Evolutionary conservation across 92 coral and sea anemone species (phyloP).

Genomic region (Bergia sp.): DNA sequence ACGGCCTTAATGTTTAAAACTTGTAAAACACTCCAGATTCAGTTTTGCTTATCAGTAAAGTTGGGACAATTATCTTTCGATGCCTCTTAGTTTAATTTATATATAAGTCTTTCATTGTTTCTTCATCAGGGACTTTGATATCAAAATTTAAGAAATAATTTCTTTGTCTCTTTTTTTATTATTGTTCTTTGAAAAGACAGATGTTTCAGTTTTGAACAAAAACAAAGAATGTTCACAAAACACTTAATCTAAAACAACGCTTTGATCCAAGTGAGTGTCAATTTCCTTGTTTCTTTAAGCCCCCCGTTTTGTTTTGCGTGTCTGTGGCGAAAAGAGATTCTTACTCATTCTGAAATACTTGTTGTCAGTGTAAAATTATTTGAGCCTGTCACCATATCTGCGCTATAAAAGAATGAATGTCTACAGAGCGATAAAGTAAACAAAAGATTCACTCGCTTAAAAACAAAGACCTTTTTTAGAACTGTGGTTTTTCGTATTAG

Average conservation of each 20-base stretch:
- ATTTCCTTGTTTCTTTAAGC: background rate
- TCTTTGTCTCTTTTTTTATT: constrained; percentile 2
- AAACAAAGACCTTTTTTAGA: background rate
- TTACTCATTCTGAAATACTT: constrained; percentile 9
- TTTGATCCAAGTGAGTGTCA: background rate
- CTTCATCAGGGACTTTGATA: constrained; percentile 21
- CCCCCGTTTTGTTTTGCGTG: constrained; percentile 11
- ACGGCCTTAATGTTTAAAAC: background rate
- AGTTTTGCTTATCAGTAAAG: background rate
- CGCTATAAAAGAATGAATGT: background rate
- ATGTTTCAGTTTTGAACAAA: constrained; percentile 29
- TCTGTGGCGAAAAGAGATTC: background rate
- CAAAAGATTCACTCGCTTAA: constrained; percentile 38
- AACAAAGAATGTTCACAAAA: background rate
- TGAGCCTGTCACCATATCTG: background rate
- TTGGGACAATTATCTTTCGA: background rate
- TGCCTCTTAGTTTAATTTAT: background rate
- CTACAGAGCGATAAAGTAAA: background rate
- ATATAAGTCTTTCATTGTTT: background rate
- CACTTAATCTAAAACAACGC: constrained; percentile 20
- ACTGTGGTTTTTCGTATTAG: background rate
- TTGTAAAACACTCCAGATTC: background rate
- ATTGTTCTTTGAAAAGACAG: constrained; percentile 20
- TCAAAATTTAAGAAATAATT: constrained; percentile 6
- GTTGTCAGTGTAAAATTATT: background rate